Base-by-base conservation (phyloP, 2,888 invertebrate species). In the Acleris holmiana region DNA sequence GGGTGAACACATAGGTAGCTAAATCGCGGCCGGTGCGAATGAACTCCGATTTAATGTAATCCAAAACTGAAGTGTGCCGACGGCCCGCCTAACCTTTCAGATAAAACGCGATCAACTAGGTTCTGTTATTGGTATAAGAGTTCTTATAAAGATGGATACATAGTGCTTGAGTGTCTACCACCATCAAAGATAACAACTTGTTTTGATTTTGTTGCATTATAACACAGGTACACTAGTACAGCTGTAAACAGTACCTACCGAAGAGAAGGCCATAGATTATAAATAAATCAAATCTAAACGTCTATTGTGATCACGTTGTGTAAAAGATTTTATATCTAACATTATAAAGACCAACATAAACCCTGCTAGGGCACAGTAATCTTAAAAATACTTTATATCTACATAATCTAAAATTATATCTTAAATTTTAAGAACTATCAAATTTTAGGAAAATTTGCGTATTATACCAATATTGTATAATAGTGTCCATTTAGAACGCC, bases 21-120 rank as follows among this genome's bases (percentile, higher is more conserved):
- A 73, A 85, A 85, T 88, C 85, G 85, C 80, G 81, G 80, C 73
- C 83, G 83, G 84, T 82, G 91, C 91, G 88, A 91, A 91, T 88
- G 91, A 91, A 91, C 91, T 89, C 85, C 56, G 76, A 80, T 86
- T 84, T 85, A 88, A 87, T 90, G 88, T 87, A 89, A 89, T 82
- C 84, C 80, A 86, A 85, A 78, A 82, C 81, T 79, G 68, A 89
- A 88, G 75, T 89, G 79, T 91, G 91, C 85, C 90, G 79, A 86
- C 82, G 89, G 83, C 89, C 89, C 74, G 80, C 69, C 83, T 88
- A 85, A 89, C 90, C 91, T 88, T 84, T 85, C 76, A 77, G 74
- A 88, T 84, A 85, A 87, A 74, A 76, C 75, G 71, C 72, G 74
- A 71, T 74, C 76, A 82, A 80, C 75, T 80, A 72, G 82, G 79